These are phyloP conservation scores for Alloplasta piceator DNA, from an alignment of 2,888 invertebrate species.

Conservation along the genomic window DNA sequence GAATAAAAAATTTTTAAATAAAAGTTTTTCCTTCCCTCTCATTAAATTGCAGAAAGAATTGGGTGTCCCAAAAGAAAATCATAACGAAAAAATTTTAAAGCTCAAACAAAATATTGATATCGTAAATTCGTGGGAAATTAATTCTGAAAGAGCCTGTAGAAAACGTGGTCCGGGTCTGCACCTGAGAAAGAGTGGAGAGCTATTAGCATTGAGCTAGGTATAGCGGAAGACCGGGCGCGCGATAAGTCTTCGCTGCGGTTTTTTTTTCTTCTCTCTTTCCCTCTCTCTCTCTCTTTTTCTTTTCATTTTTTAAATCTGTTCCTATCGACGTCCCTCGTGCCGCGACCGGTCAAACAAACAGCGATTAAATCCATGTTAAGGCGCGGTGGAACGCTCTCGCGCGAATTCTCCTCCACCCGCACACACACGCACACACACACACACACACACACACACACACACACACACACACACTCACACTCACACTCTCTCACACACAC, in stretches of 20 bases:
- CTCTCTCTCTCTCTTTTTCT: not conserved
- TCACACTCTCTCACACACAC: not conserved
- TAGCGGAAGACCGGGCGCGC: constrained; percentile 35
- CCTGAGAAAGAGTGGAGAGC: constrained; percentile 31
- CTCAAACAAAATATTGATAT: too few species aligned
- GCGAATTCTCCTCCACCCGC: constrained; percentile 27
- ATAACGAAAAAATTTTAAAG: too few species aligned
- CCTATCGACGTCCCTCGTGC: constrained; percentile 53
- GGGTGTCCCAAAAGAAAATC: too few species aligned
- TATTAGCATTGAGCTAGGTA: constrained; percentile 44
- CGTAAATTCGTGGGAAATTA: not conserved
- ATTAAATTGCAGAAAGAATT: too few species aligned
- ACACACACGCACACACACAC: not conserved
- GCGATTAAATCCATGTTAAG: constrained; percentile 71
- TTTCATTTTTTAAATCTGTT: constrained; percentile 40
- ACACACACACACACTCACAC: too few species aligned
- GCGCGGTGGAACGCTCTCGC: constrained; percentile 56
- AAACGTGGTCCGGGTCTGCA: constrained; percentile 12
- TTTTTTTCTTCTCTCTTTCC: constrained; percentile 4
- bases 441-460: not conserved
- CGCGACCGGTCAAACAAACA: constrained; percentile 64
- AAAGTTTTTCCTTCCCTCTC: too few species aligned
- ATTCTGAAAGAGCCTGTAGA: constrained; percentile 4
- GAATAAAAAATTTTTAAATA: too few species aligned
- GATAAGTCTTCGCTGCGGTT: constrained; percentile 24